Evolutionary conservation across 2,888 invertebrate genomes (phyloP).

Genomic region (Mallateleia sp.): DNA sequence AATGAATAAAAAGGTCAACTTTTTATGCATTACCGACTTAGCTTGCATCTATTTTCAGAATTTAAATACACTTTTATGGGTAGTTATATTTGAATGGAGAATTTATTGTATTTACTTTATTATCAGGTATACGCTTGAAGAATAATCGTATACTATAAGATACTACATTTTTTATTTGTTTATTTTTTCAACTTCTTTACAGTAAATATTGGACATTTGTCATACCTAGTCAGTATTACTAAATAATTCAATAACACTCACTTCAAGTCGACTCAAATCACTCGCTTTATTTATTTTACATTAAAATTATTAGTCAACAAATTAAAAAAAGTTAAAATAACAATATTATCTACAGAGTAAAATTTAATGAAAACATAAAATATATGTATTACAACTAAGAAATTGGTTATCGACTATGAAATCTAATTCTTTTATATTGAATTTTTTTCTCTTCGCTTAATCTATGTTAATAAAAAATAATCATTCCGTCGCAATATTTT

Average conservation of each 20-base stretch:
- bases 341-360: conserved; percentile 45
- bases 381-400: conserved; percentile 47
- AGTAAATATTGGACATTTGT: conserved; percentile 17
- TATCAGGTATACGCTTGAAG: conserved; percentile 55
- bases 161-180: conserved; percentile 16
- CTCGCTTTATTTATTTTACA: not conserved
- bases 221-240: not conserved
- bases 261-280: conserved; percentile 31
- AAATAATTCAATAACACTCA: not conserved
- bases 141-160: conserved; percentile 41
- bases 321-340: conserved; percentile 45
- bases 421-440: conserved; percentile 24
- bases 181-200: conserved; percentile 7
- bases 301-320: conserved; percentile 63
- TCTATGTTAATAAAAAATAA: conserved; percentile 57
- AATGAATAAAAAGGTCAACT: not conserved
- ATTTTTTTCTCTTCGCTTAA: conserved; percentile 8
- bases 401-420: conserved; percentile 31
- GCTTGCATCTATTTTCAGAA: conserved; percentile 27
- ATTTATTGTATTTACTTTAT: conserved; percentile 24
- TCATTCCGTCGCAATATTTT: conserved; percentile 16
- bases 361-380: conserved; percentile 47
- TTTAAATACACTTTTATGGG: conserved; percentile 15
- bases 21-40: conserved; percentile 8
- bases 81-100: conserved; percentile 38